A percentile compares a stretch with the other conserved stretches of the same genome.
Conservation (phyloP, 2,888 invertebrate species). For the Kuschelorhynchus macadamiae region DNA sequence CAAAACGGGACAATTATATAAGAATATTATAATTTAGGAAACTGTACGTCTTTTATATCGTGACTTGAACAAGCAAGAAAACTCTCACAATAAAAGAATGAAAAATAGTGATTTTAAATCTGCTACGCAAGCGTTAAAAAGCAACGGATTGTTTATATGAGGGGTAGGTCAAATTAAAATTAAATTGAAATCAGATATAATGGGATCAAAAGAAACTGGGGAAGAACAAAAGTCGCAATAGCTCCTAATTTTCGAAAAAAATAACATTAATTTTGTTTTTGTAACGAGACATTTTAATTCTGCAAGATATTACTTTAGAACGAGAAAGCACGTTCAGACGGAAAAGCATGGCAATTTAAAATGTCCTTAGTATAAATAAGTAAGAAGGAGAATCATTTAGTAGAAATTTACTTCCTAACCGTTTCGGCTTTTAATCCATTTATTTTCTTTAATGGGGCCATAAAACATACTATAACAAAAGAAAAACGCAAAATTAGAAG, state of each 20-base stretch:
- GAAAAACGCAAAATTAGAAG: slow-evolving; percentile 21
- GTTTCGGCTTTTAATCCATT: slow-evolving; percentile 45
- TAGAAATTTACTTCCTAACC: slow-evolving; percentile 44
- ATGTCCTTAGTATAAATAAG: slow-evolving; percentile 44
- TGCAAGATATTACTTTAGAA: slow-evolving; percentile 35
- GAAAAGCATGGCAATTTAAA: slow-evolving; percentile 39
- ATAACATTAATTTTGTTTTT: slow-evolving; percentile 41
- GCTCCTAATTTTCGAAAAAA: slow-evolving; percentile 28
- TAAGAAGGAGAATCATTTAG: slow-evolving; percentile 39
- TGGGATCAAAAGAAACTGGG: too few relatives aligned
- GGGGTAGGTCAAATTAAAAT: too few relatives aligned
- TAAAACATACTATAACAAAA: slow-evolving; percentile 40
- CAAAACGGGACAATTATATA: too few relatives aligned
- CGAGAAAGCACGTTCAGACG: slow-evolving; percentile 38
- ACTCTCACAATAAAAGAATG: too few relatives aligned
- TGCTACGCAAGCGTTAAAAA: too few relatives aligned
- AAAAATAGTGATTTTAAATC: too few relatives aligned
- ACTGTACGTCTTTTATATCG: too few relatives aligned
- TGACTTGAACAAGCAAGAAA: too few relatives aligned
- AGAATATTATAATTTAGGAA: too few relatives aligned
- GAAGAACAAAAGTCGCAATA: slow-evolving; percentile 13
- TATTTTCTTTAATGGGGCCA: slow-evolving; percentile 43
- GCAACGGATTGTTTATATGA: too few relatives aligned
- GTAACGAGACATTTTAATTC: slow-evolving; percentile 43
- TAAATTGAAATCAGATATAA: too few relatives aligned